phyloP scores from a whole-genome alignment of 2,113 vertebrate genomes.

The Canis aureus region DNA sequence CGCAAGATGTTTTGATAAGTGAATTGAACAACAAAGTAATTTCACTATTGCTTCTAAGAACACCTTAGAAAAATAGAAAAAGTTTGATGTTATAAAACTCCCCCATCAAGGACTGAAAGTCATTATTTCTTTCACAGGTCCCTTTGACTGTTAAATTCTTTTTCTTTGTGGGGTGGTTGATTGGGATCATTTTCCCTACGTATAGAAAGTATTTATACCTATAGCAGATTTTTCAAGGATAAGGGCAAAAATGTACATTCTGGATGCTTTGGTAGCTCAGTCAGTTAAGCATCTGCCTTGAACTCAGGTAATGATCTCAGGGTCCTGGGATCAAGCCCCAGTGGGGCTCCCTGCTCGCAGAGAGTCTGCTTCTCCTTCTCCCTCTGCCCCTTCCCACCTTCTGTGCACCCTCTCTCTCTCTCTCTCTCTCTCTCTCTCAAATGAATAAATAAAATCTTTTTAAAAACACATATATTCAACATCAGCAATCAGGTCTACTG shows the following conservation, averaged over 20 bases:
- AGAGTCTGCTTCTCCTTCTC: not conserved
- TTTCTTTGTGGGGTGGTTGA: slow-evolving; percentile 47
- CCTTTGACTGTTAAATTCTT: slow-evolving; percentile 7
- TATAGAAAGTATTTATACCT: slow-evolving; percentile 43
- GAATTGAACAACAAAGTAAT: slow-evolving; percentile 73
- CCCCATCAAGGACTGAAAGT: slow-evolving; percentile 34
- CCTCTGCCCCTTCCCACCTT: not conserved
- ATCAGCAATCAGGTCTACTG: not conserved
- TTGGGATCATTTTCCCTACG: slow-evolving; percentile 49
- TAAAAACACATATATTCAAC: not conserved
- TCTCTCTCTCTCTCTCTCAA: not conserved
- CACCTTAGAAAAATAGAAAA: slow-evolving; percentile 56
- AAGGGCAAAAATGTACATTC: not conserved
- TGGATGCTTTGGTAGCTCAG: not conserved
- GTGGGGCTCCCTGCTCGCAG: not conserved
- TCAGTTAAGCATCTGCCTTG: no score
- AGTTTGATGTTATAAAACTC: slow-evolving; percentile 64
- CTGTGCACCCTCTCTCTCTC: not conserved
- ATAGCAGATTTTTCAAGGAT: not conserved
- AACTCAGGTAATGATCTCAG: no score
- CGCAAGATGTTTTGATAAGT: slow-evolving; percentile 82
- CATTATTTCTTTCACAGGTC: not conserved
- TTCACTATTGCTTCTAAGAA: slow-evolving; percentile 57
- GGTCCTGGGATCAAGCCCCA: no score
- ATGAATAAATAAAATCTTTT: not conserved